phyloP scores from a whole-genome alignment of 1,140 invertebrate genomes.

The Apis laboriosa region DNA sequence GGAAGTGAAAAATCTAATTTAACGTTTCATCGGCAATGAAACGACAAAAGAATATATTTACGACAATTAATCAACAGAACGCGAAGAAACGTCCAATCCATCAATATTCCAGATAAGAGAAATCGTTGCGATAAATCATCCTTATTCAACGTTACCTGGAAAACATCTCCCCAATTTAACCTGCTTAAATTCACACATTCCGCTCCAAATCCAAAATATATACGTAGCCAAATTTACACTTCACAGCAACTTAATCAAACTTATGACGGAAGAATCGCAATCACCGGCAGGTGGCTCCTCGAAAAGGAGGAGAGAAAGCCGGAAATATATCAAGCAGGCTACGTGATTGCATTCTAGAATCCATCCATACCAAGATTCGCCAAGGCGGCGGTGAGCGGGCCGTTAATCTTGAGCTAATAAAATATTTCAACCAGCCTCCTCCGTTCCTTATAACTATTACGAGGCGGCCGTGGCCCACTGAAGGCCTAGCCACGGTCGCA shows the following conservation, averaged over 20 bases:
- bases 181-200: no score
- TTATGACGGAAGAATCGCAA: no score
- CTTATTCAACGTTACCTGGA: neutral
- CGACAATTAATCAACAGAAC: neutral
- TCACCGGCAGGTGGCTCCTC: no score
- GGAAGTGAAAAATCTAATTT: no score
- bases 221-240: no score
- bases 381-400: neutral
- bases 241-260: no score
- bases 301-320: no score
- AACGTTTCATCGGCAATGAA: no score
- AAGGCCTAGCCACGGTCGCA: slow-evolving; percentile 37
- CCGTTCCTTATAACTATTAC: slow-evolving; percentile 51
- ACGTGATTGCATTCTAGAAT: no score
- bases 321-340: no score
- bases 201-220: no score
- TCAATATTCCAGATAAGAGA: neutral
- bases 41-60: neutral
- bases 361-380: neutral
- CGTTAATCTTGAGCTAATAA: slow-evolving; percentile 68
- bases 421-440: slow-evolving; percentile 64
- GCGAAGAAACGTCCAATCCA: neutral
- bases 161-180: no score
- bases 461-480: slow-evolving; percentile 62
- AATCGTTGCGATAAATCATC: neutral